Evolutionary conservation across 2,888 invertebrate genomes (phyloP), one percentile per base, ranked within the genome.

Genomic region (Incurvaria masculella): DNA sequence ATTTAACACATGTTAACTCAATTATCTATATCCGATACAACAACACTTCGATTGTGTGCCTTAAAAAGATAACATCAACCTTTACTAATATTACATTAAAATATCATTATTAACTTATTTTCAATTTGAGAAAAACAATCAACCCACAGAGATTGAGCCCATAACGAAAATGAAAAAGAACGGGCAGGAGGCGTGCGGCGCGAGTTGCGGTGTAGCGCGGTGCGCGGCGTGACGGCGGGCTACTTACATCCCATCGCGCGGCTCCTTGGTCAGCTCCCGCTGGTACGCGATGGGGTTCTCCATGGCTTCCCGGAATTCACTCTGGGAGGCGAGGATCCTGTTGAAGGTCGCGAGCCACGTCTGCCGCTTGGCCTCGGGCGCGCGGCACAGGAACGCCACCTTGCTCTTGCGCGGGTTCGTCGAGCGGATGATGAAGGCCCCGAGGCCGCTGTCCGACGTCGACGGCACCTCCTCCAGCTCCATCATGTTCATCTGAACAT

Each of bases 401-500:
- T 84, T 84, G 42, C 89, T 86, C 59, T 88, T 88, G 57, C 84
- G 83, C 14, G 89, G 89, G 68, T 93, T 92, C 49, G 89, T 89
- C 46, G 95, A 94, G 59, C 87, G 68, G 20, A 78, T 69, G 2
- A 70, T 61, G 55, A 78, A 76, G 8, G 65, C 63, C 19, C 59
- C 63, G 47, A 57, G 63, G 46, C 61, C 60, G 21, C 69, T 66
- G 33, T 33, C 33, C 3, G 14, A 8, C 4, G 23, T 23, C 2
- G 41, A 17, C 4, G 41, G 41, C 2, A 63, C 82, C 52, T 91
- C 89, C 52, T 85, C 84, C 61, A 94, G 69, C 47, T 84, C 83
- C 94, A 97, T 94, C 78, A 97, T 97, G 75, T 98, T 99, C 56
- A 97, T 91, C 97, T 98, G 63, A n/a, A 39, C 3, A 21, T 27